A percentile compares a stretch with the other conserved stretches of the same genome.
These are phyloP conservation scores for Lindbergichthys nudifrons DNA, from an alignment of 2,797 vertebrate genomes.

Conservation along the genomic window DNA sequence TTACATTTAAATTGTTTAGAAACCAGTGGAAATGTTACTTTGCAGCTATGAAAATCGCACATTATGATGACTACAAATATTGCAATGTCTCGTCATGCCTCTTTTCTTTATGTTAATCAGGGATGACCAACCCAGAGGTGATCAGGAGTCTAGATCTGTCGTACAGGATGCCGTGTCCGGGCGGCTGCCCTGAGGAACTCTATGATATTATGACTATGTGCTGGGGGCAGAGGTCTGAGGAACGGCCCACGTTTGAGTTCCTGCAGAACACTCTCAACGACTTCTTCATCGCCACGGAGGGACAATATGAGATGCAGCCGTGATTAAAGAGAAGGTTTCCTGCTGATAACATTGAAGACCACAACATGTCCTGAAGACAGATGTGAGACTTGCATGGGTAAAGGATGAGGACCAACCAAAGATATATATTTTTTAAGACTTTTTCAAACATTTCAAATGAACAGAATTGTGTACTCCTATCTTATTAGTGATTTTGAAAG, in stretches of 20 bases:
- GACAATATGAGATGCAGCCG: constrained; percentile 87
- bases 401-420: constrained; percentile 12
- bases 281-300: constrained; percentile 86
- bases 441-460: constrained; percentile 18
- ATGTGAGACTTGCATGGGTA: constrained; percentile 8
- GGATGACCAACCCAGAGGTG: constrained; percentile 89
- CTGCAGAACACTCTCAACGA: constrained; percentile 85
- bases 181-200: constrained; percentile 79
- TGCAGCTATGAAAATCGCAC: not conserved
- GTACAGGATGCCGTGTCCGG: constrained; percentile 85
- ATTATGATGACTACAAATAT: not conserved
- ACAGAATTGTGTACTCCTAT: not conserved
- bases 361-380: not conserved
- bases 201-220: constrained; percentile 83
- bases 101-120: constrained; percentile 54
- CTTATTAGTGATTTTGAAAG: constrained; percentile 46
- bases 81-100: not conserved
- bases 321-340: constrained; percentile 49
- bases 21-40: not conserved
- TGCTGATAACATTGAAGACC: not conserved
- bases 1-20: not conserved
- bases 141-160: constrained; percentile 79
- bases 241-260: constrained; percentile 85
- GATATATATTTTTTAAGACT: constrained; percentile 2
- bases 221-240: constrained; percentile 83